These are phyloP conservation scores for Encarsia formosa DNA, from an alignment of 2,888 invertebrate genomes.

Conservation along the genomic window DNA sequence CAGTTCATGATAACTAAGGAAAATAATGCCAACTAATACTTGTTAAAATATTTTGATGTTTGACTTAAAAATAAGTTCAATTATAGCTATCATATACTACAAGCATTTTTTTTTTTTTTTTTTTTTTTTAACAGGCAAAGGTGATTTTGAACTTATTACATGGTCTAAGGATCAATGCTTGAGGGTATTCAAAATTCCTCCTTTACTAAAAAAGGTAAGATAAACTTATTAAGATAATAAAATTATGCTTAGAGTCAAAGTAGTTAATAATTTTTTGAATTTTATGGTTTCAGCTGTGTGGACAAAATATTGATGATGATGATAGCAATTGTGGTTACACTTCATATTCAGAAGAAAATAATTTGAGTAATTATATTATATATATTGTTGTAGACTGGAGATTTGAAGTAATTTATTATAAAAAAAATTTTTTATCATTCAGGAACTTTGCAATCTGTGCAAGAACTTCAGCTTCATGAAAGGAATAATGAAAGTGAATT, in stretches of 20 bases:
- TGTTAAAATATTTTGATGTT: no score
- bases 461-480: constrained; percentile 43
- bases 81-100: no score
- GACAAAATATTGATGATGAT: constrained; percentile 61
- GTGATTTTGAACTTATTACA: constrained; percentile 81
- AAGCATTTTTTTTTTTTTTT: no score
- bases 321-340: constrained; percentile 45
- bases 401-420: not conserved
- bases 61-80: no score
- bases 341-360: constrained; percentile 46
- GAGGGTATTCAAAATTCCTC: constrained; percentile 85
- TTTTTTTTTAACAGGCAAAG: constrained; percentile 51
- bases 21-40: not conserved
- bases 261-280: constrained; percentile 3
- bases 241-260: no score
- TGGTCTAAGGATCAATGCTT: constrained; percentile 94
- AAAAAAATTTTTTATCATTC: constrained; percentile 9
- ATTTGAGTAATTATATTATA: constrained; percentile 37
- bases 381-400: not conserved
- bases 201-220: constrained; percentile 70
- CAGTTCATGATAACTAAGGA: no score
- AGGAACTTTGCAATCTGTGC: constrained; percentile 44
- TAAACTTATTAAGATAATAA: no score
- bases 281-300: constrained; percentile 58
- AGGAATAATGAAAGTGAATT: constrained; percentile 42